Evolutionary conservation across 2,113 vertebrate species (phyloP).

Genomic region (Petrocephalus zakoni): DNA sequence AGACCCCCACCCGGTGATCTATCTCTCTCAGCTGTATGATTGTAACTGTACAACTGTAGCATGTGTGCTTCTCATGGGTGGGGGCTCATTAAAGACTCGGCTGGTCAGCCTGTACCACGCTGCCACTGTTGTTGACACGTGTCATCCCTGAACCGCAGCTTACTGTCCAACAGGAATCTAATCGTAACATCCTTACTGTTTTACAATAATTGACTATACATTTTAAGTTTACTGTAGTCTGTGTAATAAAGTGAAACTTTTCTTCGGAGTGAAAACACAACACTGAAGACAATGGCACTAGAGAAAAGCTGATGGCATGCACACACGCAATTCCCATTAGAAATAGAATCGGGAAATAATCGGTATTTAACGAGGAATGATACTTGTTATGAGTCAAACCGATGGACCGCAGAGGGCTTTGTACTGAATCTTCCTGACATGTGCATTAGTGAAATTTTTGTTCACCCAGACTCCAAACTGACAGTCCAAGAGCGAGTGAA

Average conservation of each 20-base stretch:
- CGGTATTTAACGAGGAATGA: neutral
- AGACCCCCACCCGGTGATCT: constrained; percentile 48
- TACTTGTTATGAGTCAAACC: neutral
- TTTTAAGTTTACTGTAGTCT: neutral
- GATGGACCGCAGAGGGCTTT: neutral
- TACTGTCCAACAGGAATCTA: neutral
- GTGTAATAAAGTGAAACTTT: neutral
- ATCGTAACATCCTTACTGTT: neutral
- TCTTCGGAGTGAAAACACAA: neutral
- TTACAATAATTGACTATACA: neutral
- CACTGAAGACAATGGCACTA: neutral
- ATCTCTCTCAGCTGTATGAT: neutral
- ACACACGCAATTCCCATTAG: neutral
- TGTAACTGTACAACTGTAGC: neutral
- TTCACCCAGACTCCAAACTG: constrained; percentile 41
- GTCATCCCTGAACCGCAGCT: too few species aligned
- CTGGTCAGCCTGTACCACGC: neutral
- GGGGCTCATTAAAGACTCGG: neutral
- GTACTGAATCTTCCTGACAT: neutral
- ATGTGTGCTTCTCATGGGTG: neutral
- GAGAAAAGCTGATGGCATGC: neutral
- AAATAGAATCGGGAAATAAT: neutral
- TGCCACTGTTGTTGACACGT: constrained; percentile 1
- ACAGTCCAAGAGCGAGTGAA: constrained; percentile 65
- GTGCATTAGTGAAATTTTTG: neutral